A percentile compares a stretch with the other conserved stretches of the same genome.
Conservation (phyloP, 2,888 invertebrate genomes). For the Lasioglossum vierecki region DNA sequence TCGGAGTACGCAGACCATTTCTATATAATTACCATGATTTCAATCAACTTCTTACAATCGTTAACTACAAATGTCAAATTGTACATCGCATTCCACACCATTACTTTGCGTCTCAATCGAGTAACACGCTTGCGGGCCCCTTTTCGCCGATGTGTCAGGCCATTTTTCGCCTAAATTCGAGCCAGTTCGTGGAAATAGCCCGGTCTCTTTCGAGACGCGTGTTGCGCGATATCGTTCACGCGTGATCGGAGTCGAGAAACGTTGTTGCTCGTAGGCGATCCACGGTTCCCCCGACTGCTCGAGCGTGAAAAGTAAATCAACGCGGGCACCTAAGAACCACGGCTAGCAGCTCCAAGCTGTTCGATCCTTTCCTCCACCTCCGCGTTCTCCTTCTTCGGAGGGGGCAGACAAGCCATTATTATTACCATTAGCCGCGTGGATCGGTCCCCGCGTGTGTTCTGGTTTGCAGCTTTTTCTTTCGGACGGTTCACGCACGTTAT, state of each 20-base stretch:
- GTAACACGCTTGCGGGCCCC: not conserved
- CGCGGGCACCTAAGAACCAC: conserved; percentile 15
- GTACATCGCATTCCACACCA: no score
- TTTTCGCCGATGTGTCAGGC: not conserved
- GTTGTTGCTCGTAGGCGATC: conserved; percentile 44
- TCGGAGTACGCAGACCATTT: no score
- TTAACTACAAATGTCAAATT: not conserved
- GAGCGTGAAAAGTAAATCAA: conserved; percentile 69
- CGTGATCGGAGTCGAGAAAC: conserved; percentile 22
- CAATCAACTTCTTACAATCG: no score
- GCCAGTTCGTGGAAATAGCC: not conserved
- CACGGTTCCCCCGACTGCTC: conserved; percentile 40
- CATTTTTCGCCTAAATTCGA: not conserved
- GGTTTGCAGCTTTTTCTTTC: conserved; percentile 22
- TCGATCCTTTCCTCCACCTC: not conserved
- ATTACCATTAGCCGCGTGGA: conserved; percentile 43
- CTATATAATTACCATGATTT: no score
- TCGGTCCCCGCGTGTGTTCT: conserved; percentile 17
- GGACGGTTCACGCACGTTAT: conserved; percentile 25
- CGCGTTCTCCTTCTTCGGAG: not conserved
- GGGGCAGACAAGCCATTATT: conserved; percentile 22
- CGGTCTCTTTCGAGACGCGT: not conserved
- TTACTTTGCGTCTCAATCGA: no score
- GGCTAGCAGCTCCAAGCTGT: not conserved
- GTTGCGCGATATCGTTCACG: conserved; percentile 41